Conservation (phyloP, 1,140 invertebrate genomes). For the Belonocnema kinseyi region DNA sequence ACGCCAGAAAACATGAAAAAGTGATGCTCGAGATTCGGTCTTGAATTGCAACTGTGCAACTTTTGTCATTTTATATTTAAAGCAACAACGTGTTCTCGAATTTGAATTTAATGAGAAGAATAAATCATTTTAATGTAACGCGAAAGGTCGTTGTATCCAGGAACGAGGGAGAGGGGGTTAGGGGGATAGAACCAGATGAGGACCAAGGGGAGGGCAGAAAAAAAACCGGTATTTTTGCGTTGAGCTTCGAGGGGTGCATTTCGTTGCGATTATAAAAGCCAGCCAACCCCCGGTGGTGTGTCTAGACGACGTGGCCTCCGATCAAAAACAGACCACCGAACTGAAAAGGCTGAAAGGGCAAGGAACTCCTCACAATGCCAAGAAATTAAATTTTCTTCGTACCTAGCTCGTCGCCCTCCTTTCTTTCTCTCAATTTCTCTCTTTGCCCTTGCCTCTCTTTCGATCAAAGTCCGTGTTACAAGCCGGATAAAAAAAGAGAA, state of each 20-base stretch:
- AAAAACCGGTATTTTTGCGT: slow-evolving; percentile 57
- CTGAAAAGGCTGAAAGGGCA: slow-evolving; percentile 68
- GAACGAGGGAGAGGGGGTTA: not conserved
- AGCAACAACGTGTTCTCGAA: slow-evolving; percentile 49
- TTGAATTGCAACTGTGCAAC: slow-evolving; percentile 13
- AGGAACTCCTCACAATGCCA: slow-evolving; percentile 72
- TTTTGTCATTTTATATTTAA: slow-evolving; percentile 38
- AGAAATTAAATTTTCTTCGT: slow-evolving; percentile 73
- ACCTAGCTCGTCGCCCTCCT: slow-evolving; percentile 61
- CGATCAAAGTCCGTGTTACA: slow-evolving; percentile 54
- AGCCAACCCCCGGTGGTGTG: slow-evolving; percentile 51
- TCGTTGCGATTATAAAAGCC: slow-evolving; percentile 60
- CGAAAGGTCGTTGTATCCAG: slow-evolving; percentile 42
- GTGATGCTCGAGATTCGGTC: slow-evolving; percentile 15
- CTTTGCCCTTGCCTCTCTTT: slow-evolving; percentile 47
- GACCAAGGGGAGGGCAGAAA: slow-evolving; percentile 37
- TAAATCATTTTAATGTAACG: slow-evolving; percentile 57
- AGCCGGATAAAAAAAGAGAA: slow-evolving; percentile 37
- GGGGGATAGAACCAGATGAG: not conserved
- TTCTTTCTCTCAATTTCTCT: slow-evolving; percentile 37
- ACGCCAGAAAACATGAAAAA: slow-evolving; percentile 4
- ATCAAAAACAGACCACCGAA: slow-evolving; percentile 61
- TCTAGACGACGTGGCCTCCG: slow-evolving; percentile 60
- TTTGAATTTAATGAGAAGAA: slow-evolving; percentile 58
- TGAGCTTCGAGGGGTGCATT: slow-evolving; percentile 57